Conservation (phyloP, 2,113 vertebrate species). For the Cariama cristata region DNA sequence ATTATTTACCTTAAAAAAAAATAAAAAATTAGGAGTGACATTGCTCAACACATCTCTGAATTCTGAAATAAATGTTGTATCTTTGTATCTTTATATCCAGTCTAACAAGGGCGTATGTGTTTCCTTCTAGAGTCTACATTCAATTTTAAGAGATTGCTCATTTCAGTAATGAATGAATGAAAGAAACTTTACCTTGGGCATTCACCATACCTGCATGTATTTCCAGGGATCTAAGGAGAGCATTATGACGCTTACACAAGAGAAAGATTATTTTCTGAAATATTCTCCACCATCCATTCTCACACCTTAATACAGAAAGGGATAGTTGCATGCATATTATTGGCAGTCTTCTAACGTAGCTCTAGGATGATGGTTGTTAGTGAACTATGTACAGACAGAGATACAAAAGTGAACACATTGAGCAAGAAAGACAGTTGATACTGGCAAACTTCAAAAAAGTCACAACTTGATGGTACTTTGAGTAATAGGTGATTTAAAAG, state of each 20-base stretch:
- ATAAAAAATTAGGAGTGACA: neutral
- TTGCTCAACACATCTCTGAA: neutral
- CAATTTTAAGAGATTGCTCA: neutral
- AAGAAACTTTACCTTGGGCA: neutral
- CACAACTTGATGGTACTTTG: neutral
- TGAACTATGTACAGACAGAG: neutral
- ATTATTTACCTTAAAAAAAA: neutral
- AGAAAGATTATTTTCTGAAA: neutral
- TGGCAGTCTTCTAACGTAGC: neutral
- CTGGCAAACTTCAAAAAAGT: neutral
- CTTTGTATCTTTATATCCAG: neutral
- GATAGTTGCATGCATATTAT: neutral
- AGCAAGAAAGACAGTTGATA: neutral
- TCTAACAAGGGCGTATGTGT: neutral
- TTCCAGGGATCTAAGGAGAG: neutral
- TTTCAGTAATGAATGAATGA: neutral
- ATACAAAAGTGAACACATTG: neutral
- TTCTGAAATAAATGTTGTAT: neutral
- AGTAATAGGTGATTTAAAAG: neutral
- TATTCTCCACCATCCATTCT: neutral
- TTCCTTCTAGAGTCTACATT: neutral
- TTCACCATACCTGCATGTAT: neutral
- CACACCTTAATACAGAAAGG: neutral
- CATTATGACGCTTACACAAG: neutral
- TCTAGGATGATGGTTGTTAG: neutral